Base-by-base conservation (phyloP, 2,888 invertebrate genomes). In the Hoplodrina ambigua region DNA sequence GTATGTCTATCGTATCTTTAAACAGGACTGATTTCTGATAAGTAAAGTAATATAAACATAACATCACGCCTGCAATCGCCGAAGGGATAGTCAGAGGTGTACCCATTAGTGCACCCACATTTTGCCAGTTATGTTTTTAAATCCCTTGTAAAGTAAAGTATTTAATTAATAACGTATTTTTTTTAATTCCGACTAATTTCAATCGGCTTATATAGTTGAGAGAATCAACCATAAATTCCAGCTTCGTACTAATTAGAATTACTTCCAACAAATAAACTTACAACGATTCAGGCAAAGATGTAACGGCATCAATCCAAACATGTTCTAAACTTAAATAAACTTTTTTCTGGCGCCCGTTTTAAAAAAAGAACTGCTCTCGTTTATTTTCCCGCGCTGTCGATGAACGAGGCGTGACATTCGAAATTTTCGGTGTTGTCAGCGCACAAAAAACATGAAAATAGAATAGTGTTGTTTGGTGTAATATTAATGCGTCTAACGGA, bases 391-490 rank as follows among this genome's bases (percentile, higher is more conserved):
- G 90, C 91, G 91, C 89, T 86, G 86, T 82, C 93, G 91, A 92
- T 92, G 94, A 94, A 95, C 94, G 91, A 95, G 94, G 93, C 95
- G 95, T 95, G 95, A 95, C 95, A 95, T 92, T 94, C 80, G 90
- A 94, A 94, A 94, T 92, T 91, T 92, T 91, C 90, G 91, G 87
- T 93, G 93, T 91, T 83, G 84, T 85, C 85, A 85, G 84, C 77
- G 41, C 66, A 80, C 71, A 81, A 83, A 85, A 84, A 83, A 83
- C 58, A 60, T 78, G 58, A 72, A 82, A 87, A 87, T 91, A 92
- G 92, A 91, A 93, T 92, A 91, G 91, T 90, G 90, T 92, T 92
- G 90, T 92, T 84, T 91, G 90, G 92, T 90, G 88, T 92, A 89
- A 92, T 93, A 93, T 94, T 93, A 94, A 94, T 92, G 94, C 93